Evolutionary conservation across 2,888 invertebrate genomes (phyloP).

Genomic region (Eristalis pertinax): DNA sequence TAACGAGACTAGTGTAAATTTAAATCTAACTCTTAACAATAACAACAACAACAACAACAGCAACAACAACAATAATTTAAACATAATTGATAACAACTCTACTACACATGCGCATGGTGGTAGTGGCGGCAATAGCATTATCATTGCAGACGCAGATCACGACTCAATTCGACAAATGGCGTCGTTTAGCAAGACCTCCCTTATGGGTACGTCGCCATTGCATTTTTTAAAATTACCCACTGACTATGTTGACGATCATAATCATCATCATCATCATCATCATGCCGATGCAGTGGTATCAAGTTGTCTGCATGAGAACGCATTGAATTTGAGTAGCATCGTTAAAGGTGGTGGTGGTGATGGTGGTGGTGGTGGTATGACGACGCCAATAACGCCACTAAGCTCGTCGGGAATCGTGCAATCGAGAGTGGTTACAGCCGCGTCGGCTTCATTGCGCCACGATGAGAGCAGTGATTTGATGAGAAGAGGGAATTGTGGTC

Average conservation of each 20-base stretch:
- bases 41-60: conserved; percentile 43
- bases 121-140: conserved; percentile 8
- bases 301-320: conserved; percentile 54
- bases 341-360: conserved; percentile 21
- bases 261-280: not conserved
- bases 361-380: conserved; percentile 34
- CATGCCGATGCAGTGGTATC: conserved; percentile 16
- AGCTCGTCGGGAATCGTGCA: conserved; percentile 65
- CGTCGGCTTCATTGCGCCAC: conserved; percentile 53
- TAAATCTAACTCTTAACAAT: conserved; percentile 60
- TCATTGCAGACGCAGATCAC: not conserved
- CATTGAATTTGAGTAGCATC: conserved; percentile 65
- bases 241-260: conserved; percentile 22
- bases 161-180: conserved; percentile 46
- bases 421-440: conserved; percentile 48
- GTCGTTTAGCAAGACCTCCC: conserved; percentile 31
- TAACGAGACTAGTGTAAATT: conserved; percentile 67
- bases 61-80: conserved; percentile 57
- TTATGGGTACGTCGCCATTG: conserved; percentile 48
- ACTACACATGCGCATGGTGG: conserved; percentile 32
- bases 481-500: conserved; percentile 65
- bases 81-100: conserved; percentile 46
- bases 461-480: conserved; percentile 68
- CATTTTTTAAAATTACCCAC: conserved; percentile 55
- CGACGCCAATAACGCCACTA: conserved; percentile 39